Evolutionary conservation across 2,113 vertebrate species (phyloP).

Genomic region (Gymnobelideus leadbeateri): DNA sequence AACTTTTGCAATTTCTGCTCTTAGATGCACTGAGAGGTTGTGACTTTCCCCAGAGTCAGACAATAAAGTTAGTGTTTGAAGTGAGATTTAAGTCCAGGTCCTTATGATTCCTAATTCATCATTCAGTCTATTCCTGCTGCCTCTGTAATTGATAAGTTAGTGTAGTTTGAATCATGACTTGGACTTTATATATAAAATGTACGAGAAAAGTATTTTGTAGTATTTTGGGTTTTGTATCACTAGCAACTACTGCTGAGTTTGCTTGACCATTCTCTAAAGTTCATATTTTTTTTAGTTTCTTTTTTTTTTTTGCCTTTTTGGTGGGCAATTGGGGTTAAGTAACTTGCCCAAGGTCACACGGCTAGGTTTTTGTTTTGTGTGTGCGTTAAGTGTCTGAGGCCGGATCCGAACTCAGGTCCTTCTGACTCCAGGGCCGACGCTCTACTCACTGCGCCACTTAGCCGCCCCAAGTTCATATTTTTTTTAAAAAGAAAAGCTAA

Average conservation of each 20-base stretch:
- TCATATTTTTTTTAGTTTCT: background rate
- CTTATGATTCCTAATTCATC: background rate
- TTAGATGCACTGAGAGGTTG: background rate
- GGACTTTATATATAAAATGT: background rate
- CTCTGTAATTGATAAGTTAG: background rate
- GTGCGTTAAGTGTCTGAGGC: no score
- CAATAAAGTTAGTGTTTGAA: background rate
- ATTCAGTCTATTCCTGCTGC: background rate
- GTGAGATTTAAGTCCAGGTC: background rate
- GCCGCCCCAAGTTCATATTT: background rate
- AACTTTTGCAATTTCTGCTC: background rate
- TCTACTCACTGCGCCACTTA: no score
- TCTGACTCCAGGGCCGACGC: no score
- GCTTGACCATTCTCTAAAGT: constrained; percentile 35
- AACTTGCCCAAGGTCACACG: no score
- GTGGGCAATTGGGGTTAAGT: no score
- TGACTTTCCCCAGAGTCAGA: background rate
- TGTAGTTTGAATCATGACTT: background rate
- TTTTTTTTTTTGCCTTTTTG: no score
- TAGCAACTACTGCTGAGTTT: background rate
- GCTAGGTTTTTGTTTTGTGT: no score
- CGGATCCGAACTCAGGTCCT: no score
- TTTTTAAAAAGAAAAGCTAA: background rate
- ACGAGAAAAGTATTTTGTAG: constrained; percentile 21
- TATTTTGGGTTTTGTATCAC: constrained; percentile 35